A percentile compares a stretch with the other conserved stretches of the same genome.
Conservation (phyloP, 2,888 invertebrate genomes). For the Nomada ferruginata region DNA sequence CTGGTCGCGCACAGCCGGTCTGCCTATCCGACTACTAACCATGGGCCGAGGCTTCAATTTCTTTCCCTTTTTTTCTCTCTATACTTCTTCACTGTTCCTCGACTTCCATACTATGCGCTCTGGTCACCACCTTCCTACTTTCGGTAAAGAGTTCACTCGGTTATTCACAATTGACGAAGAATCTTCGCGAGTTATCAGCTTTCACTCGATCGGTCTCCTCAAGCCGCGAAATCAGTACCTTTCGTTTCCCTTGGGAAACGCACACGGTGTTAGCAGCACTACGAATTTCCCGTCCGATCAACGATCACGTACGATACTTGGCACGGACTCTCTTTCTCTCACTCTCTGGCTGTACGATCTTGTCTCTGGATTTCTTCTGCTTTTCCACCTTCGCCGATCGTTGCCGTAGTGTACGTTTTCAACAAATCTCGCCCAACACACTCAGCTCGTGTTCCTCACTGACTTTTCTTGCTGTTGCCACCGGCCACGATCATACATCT, state of each 20-base stretch:
- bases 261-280: constrained; percentile 6
- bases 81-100: constrained; percentile 15
- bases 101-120: constrained; percentile 25
- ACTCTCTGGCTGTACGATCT: constrained; percentile 16
- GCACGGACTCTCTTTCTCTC: constrained; percentile 1
- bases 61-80: constrained; percentile 22
- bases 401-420: constrained; percentile 16
- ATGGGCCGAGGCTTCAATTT: constrained; percentile 57
- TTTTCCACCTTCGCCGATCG: constrained; percentile 33
- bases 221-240: constrained; percentile 16
- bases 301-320: constrained; percentile 17
- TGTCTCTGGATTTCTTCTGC: constrained; percentile 17
- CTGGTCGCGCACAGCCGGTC: constrained; percentile 65
- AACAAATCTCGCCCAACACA: neutral
- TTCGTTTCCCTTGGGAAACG: constrained; percentile 25
- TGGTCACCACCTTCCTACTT: constrained; percentile 40
- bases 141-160: constrained; percentile 27
- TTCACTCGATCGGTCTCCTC: constrained; percentile 44
- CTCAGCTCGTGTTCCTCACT: constrained; percentile 15
- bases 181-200: constrained; percentile 51
- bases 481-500: constrained; percentile 47
- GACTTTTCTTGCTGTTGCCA: constrained; percentile 8
- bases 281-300: constrained; percentile 21
- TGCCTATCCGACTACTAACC: constrained; percentile 53
- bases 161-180: constrained; percentile 31